phyloP scores from a whole-genome alignment of 2,113 vertebrate species.

The Acrocephalus kingi region DNA sequence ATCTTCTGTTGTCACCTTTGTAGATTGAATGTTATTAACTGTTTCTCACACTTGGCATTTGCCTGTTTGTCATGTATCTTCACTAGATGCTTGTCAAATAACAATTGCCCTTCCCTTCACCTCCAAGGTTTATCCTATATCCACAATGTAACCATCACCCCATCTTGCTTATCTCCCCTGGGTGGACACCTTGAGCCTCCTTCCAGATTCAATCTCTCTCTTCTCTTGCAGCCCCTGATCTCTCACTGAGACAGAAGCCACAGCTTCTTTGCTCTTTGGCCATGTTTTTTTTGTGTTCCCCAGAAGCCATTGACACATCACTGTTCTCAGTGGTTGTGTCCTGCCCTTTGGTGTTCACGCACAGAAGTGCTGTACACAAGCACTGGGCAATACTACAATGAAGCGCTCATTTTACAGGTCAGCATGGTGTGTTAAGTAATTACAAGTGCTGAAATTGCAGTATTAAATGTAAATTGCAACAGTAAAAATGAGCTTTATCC shows the following conservation, averaged over 20 bases:
- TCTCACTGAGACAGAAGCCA: background rate
- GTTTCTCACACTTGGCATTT: background rate
- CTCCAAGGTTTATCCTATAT: background rate
- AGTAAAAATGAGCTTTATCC: background rate
- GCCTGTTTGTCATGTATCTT: background rate
- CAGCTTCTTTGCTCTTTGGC: rapidly evolving
- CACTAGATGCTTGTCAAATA: background rate
- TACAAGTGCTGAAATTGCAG: background rate
- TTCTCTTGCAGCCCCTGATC: background rate
- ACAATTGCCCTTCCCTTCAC: background rate
- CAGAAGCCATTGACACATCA: background rate
- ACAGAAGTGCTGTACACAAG: background rate
- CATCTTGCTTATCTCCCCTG: background rate
- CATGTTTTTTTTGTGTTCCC: background rate
- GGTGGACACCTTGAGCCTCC: background rate
- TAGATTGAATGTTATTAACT: background rate
- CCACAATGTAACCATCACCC: no score
- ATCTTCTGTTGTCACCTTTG: background rate
- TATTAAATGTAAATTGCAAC: background rate
- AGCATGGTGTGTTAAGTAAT: background rate
- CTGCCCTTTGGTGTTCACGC: background rate
- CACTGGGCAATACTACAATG: rapidly evolving
- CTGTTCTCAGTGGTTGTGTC: background rate
- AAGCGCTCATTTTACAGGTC: background rate
- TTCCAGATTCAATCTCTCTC: background rate